These are phyloP conservation scores for Ophion ventricosus DNA, from an alignment of 2,888 invertebrate species.

Conservation along the genomic window DNA sequence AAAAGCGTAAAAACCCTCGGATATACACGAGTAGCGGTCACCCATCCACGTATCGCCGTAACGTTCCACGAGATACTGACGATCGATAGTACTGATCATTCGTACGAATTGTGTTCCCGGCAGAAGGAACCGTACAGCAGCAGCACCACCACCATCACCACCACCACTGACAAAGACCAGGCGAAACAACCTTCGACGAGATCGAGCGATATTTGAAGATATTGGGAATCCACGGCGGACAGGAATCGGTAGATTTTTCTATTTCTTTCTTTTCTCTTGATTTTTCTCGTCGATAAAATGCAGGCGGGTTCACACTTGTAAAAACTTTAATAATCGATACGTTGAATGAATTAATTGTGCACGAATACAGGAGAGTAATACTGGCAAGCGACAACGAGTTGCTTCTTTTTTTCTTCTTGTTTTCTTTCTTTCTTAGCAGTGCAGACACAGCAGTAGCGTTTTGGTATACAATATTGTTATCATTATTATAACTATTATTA, in stretches of 20 bases:
- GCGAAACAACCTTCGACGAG: slow-evolving; percentile 12
- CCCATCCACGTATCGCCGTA: too few relatives aligned
- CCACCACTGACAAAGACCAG: slow-evolving; percentile 28
- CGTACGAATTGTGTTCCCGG: slow-evolving; percentile 8
- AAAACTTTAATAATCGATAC: slow-evolving; percentile 77
- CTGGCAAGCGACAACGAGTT: slow-evolving; percentile 81
- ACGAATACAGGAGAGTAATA: slow-evolving; percentile 81
- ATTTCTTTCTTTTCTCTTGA: slow-evolving; percentile 6
- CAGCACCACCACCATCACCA: too few relatives aligned
- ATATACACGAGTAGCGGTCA: too few relatives aligned
- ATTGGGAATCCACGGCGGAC: slow-evolving; percentile 51
- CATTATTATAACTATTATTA: slow-evolving; percentile 52
- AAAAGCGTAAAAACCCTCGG: too few relatives aligned
- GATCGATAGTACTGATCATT: too few relatives aligned
- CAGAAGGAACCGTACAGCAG: slow-evolving; percentile 68
- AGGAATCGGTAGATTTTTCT: slow-evolving; percentile 7
- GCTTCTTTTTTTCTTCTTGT: slow-evolving; percentile 52
- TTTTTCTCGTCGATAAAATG: slow-evolving; percentile 53
- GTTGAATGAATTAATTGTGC: slow-evolving; percentile 79
- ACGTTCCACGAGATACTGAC: too few relatives aligned
- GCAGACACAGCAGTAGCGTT: slow-evolving; percentile 80
- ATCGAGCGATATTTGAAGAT: slow-evolving; percentile 41
- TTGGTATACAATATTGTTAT: slow-evolving; percentile 74
- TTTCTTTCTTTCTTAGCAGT: slow-evolving; percentile 68
- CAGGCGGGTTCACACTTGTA: slow-evolving; percentile 79